A percentile compares a stretch with the other conserved stretches of the same genome.
Conservation (phyloP, 2,888 invertebrate genomes). For the Patella depressa region DNA sequence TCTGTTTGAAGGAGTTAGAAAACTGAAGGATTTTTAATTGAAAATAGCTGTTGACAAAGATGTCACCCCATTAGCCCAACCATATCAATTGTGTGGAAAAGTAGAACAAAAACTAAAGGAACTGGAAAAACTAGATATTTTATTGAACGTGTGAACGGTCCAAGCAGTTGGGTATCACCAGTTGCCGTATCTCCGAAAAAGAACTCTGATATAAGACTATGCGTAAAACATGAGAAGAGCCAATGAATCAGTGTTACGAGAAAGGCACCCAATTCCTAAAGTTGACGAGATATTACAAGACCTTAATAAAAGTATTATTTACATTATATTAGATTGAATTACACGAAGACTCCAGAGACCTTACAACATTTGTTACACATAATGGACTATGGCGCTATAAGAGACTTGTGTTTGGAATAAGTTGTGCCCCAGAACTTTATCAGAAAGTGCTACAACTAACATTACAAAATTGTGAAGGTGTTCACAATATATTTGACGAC, state of each 20-base stretch:
- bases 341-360: too few relatives aligned
- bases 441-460: too few relatives aligned
- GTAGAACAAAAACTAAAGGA: neutral
- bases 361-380: too few relatives aligned
- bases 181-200: conserved; percentile 39
- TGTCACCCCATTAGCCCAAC: neutral
- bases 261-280: conserved; percentile 36
- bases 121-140: too few relatives aligned
- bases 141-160: neutral
- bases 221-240: conserved; percentile 40
- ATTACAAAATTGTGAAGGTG: too few relatives aligned
- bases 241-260: conserved; percentile 34
- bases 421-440: too few relatives aligned
- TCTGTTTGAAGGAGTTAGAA: neutral
- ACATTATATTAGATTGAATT: too few relatives aligned
- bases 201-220: conserved; percentile 37
- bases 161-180: too few relatives aligned
- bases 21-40: conserved; percentile 2
- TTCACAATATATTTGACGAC: too few relatives aligned
- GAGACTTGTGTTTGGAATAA: too few relatives aligned
- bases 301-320: conserved; percentile 34
- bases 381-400: too few relatives aligned
- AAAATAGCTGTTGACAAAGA: neutral
- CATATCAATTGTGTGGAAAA: conserved; percentile 4
- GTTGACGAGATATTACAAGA: conserved; percentile 35